Conservation (phyloP, 1,140 invertebrate genomes). For the Diorhabda carinulata region DNA sequence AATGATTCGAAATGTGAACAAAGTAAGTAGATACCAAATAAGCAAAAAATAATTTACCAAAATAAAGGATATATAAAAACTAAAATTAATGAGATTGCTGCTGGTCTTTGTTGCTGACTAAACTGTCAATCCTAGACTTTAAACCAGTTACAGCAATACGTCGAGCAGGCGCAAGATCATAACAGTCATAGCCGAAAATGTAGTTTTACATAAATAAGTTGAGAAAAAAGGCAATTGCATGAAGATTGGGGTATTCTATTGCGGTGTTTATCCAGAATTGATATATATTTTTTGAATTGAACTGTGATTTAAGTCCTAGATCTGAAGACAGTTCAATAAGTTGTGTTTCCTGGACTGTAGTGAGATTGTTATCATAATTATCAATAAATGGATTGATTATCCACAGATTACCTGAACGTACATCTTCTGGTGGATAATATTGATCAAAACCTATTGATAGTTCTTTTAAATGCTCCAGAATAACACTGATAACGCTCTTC, state of each 20-base stretch:
- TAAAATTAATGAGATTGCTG: slow-evolving; percentile 6
- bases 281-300: background rate
- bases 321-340: background rate
- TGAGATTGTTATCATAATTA: slow-evolving; percentile 12
- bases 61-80: background rate
- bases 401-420: too few species aligned
- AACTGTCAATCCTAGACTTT: background rate
- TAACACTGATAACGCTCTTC: background rate
- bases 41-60: too few species aligned
- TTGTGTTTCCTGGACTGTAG: slow-evolving; percentile 1
- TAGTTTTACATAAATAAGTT: background rate
- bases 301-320: background rate
- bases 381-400: background rate
- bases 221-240: background rate
- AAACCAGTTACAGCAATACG: background rate
- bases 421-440: slow-evolving; percentile 6
- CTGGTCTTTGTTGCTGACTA: background rate
- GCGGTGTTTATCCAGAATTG: background rate
- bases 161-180: background rate
- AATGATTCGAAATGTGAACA: too few species aligned
- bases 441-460: slow-evolving; percentile 5
- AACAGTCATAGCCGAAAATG: background rate
- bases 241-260: background rate
- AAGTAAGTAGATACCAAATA: too few species aligned
- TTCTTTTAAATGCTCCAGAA: slow-evolving; percentile 4